A percentile compares a stretch with the other conserved stretches of the same genome.
Evolutionary conservation across 2,797 vertebrate species (phyloP).

Genomic region (Moxostoma hubbsi): DNA sequence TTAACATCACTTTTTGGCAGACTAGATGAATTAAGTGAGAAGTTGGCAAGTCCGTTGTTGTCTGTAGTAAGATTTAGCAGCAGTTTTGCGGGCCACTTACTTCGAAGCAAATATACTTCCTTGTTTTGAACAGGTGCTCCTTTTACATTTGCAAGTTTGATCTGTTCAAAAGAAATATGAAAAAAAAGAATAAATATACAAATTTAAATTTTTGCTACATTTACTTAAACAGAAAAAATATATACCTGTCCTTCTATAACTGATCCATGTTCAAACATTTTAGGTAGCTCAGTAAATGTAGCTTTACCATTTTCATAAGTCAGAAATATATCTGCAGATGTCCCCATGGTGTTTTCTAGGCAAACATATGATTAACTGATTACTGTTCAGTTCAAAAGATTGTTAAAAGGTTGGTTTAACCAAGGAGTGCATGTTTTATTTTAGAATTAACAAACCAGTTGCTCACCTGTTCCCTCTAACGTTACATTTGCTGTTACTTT

Average conservation of each 20-base stretch:
- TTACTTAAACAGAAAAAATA: not conserved
- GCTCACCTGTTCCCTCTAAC: slow-evolving; percentile 58
- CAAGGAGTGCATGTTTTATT: too few species aligned
- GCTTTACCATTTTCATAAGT: slow-evolving; percentile 35
- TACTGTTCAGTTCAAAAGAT: not conserved
- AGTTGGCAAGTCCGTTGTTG: slow-evolving; percentile 63
- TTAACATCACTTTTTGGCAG: slow-evolving; percentile 5
- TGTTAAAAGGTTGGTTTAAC: not conserved
- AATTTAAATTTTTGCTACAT: not conserved
- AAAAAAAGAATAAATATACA: not conserved
- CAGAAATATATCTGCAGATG: not conserved
- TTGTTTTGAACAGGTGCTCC: slow-evolving; percentile 62
- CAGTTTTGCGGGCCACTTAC: not conserved
- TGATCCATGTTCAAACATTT: slow-evolving; percentile 10
- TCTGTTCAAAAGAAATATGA: not conserved
- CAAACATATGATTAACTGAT: not conserved
- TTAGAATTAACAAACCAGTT: not conserved
- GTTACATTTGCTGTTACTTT: slow-evolving; percentile 17
- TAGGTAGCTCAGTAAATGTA: slow-evolving; percentile 33
- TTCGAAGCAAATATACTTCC: slow-evolving; percentile 62
- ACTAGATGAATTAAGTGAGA: slow-evolving; percentile 60
- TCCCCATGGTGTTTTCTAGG: slow-evolving; percentile 16
- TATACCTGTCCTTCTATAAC: slow-evolving; percentile 50
- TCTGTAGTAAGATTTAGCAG: slow-evolving; percentile 70
- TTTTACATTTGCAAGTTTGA: slow-evolving; percentile 66